phyloP scores from a whole-genome alignment of 2,797 vertebrate species.

The Poliocrania exsul region DNA sequence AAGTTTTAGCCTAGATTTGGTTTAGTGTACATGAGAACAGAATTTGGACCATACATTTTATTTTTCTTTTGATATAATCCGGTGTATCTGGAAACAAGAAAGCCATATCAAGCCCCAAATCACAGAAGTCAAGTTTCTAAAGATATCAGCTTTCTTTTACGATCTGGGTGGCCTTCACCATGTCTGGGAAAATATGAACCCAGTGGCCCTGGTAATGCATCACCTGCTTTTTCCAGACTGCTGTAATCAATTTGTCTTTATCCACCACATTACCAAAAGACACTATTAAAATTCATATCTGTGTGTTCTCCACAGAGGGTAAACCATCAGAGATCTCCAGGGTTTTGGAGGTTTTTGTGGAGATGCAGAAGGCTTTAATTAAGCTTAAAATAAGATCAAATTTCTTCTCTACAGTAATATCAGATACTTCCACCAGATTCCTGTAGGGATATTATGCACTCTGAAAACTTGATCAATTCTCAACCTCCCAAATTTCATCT shows the following conservation, averaged over 20 bases:
- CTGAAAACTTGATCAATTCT: conserved; percentile 44
- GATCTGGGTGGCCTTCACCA: conserved; percentile 53
- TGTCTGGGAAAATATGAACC: conserved; percentile 58
- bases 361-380: conserved; percentile 59
- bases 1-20: conserved; percentile 24
- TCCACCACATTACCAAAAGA: conserved; percentile 60
- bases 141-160: conserved; percentile 54
- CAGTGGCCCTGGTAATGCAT: conserved; percentile 43
- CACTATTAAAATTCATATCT: conserved; percentile 65
- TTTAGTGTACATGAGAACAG: conserved; percentile 6
- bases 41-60: conserved; percentile 12
- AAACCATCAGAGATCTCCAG: conserved; percentile 56
- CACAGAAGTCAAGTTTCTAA: conserved; percentile 42
- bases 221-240: conserved; percentile 58
- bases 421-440: conserved; percentile 41
- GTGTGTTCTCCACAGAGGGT: conserved; percentile 55
- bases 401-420: conserved; percentile 52
- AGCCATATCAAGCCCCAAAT: conserved; percentile 44
- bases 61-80: conserved; percentile 46
- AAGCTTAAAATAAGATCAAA: conserved; percentile 53
- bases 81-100: conserved; percentile 23
- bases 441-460: conserved; percentile 46
- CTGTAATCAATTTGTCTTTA: conserved; percentile 70
- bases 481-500: conserved; percentile 29
- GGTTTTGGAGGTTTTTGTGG: conserved; percentile 43